These are phyloP conservation scores for Campoplex nolae DNA, from an alignment of 2,888 invertebrate species.

Conservation along the genomic window DNA sequence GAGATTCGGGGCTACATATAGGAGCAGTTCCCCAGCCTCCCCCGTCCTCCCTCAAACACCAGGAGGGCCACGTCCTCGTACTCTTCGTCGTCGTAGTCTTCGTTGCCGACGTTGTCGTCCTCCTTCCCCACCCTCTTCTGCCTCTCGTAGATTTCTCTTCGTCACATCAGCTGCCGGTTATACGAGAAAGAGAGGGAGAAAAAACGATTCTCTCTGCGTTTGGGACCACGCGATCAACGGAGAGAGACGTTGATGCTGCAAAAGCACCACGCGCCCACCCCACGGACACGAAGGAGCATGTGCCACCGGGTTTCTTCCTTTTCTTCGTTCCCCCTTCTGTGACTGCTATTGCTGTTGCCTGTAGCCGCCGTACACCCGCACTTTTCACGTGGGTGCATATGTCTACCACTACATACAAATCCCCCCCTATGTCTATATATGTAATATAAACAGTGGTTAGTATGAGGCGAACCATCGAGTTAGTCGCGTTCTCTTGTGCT, in stretches of 20 bases:
- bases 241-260: slow-evolving; percentile 53
- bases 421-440: slow-evolving; percentile 1
- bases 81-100: slow-evolving; percentile 55
- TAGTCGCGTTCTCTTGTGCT: slow-evolving; percentile 25
- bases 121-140: slow-evolving; percentile 40
- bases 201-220: neutral
- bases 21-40: slow-evolving; percentile 80
- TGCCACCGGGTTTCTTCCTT: slow-evolving; percentile 68
- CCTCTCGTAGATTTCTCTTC: too few relatives aligned
- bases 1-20: slow-evolving; percentile 84
- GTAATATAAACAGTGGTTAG: slow-evolving; percentile 52
- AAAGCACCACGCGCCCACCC: slow-evolving; percentile 67
- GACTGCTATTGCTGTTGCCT: neutral
- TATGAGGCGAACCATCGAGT: slow-evolving; percentile 32
- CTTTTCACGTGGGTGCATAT: slow-evolving; percentile 56
- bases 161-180: slow-evolving; percentile 66
- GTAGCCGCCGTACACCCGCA: slow-evolving; percentile 53
- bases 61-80: slow-evolving; percentile 58
- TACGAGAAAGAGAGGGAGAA: slow-evolving; percentile 20
- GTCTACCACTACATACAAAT: slow-evolving; percentile 1
- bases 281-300: slow-evolving; percentile 68
- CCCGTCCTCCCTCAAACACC: slow-evolving; percentile 73
- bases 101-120: slow-evolving; percentile 62
- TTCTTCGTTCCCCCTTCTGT: slow-evolving; percentile 33
- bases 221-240: too few relatives aligned